These are phyloP conservation scores for Abrostola tripartita DNA, from an alignment of 2,888 invertebrate species.

Conservation along the genomic window DNA sequence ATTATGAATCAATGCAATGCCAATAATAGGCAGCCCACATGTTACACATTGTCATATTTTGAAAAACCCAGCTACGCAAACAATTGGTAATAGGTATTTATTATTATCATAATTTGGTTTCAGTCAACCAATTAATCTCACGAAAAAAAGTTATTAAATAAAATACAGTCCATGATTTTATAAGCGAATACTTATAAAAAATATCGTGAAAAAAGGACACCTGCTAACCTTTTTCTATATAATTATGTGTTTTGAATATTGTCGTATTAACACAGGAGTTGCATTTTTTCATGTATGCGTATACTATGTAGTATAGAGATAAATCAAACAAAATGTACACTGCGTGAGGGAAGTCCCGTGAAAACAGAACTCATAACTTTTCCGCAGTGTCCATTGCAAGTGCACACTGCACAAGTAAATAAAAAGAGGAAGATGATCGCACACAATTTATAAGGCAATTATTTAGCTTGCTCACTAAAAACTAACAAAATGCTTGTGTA, in stretches of 20 bases:
- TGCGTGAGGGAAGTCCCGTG: constrained; percentile 7
- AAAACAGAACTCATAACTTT: constrained; percentile 38
- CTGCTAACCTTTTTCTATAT: too few species aligned
- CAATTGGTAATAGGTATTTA: too few species aligned
- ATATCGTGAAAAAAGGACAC: too few species aligned
- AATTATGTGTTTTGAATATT: too few species aligned
- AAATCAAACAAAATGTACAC: background rate
- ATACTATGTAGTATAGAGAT: background rate
- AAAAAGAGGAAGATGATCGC: constrained; percentile 59
- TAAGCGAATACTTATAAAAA: too few species aligned
- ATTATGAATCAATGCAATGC: too few species aligned
- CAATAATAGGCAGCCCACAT: background rate
- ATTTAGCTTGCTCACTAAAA: constrained; percentile 51
- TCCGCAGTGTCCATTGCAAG: constrained; percentile 51
- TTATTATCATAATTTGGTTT: too few species aligned
- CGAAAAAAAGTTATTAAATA: too few species aligned
- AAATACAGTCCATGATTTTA: too few species aligned
- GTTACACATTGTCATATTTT: background rate
- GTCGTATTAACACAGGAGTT: too few species aligned
- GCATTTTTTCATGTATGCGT: too few species aligned
- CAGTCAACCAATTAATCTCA: too few species aligned
- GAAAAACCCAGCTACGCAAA: background rate
- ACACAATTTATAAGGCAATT: constrained; percentile 63
- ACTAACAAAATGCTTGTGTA: constrained; percentile 45
- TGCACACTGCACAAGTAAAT: constrained; percentile 53